Evolutionary conservation across 2,113 vertebrate species (phyloP).

Genomic region (Tenrec ecaudatus): DNA sequence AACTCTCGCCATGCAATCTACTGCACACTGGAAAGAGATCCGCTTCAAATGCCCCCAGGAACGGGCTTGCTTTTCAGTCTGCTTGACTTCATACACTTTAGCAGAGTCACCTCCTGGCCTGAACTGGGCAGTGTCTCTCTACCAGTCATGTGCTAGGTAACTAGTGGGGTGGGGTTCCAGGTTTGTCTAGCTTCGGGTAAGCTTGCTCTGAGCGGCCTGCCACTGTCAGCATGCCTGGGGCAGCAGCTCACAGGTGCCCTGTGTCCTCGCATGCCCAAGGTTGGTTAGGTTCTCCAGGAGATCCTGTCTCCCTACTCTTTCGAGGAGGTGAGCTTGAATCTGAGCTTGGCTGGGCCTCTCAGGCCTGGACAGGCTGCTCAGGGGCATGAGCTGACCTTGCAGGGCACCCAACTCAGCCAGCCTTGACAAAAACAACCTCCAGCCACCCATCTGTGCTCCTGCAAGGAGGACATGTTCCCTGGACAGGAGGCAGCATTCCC

Average conservation of each 20-base stretch:
- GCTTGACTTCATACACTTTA: background rate
- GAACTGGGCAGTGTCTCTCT: background rate
- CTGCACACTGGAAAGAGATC: background rate
- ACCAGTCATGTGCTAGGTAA: background rate
- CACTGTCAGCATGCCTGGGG: no score
- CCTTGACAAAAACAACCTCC: background rate
- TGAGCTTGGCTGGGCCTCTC: background rate
- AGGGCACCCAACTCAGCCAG: background rate
- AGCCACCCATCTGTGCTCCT: background rate
- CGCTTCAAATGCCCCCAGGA: background rate
- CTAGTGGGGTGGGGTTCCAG: fast-evolving
- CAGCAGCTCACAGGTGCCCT: no score
- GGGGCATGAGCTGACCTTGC: no score
- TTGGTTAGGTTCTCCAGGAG: no score
- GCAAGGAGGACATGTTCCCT: background rate
- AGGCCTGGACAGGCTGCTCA: background rate
- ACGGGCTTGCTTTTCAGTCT: background rate
- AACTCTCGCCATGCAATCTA: background rate
- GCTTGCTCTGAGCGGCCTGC: no score
- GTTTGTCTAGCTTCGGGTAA: background rate
- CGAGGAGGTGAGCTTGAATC: no score
- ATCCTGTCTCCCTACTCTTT: no score
- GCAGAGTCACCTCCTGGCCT: no score
- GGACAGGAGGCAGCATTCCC: background rate
- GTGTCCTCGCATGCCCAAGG: no score